These are phyloP conservation scores for Gymnopithys bicolor DNA, from an alignment of 2,797 vertebrate species.

Conservation along the genomic window DNA sequence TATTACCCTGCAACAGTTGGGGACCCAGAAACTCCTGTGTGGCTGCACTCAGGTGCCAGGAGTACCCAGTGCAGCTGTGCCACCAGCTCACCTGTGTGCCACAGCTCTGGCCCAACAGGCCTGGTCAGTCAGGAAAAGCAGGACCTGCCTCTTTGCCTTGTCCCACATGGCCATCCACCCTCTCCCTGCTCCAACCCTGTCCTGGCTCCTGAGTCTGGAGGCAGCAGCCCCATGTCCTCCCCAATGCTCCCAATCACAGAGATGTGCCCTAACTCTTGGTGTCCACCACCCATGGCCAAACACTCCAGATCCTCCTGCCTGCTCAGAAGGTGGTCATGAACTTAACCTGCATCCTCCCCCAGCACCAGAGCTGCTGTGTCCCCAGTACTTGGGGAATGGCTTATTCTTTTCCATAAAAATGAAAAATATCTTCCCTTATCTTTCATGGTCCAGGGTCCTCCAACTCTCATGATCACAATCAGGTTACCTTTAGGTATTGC, in stretches of 20 bases:
- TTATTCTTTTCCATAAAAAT: not conserved
- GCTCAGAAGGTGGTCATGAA: not conserved
- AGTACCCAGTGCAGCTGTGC: not conserved
- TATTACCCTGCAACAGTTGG: not conserved
- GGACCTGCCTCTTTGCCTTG: not conserved
- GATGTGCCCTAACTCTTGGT: not conserved
- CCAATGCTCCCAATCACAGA: accelerated
- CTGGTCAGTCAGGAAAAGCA: not conserved
- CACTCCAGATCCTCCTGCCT: not conserved
- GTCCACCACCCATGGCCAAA: not conserved
- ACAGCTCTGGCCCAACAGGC: not conserved
- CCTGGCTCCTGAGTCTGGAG: not conserved
- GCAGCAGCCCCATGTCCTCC: accelerated
- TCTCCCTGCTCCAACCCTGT: not conserved
- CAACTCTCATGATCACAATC: not conserved
- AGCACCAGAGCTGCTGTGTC: not conserved
- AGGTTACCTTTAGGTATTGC: not conserved
- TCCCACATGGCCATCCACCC: accelerated
- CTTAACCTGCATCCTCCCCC: no score
- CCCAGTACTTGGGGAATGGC: accelerated
- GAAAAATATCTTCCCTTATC: not conserved
- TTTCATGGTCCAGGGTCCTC: not conserved
- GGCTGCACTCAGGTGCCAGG: not conserved
- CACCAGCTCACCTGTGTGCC: not conserved
- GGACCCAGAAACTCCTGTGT: not conserved